Evolutionary conservation across 1,140 invertebrate genomes (phyloP), one percentile per base, ranked within the genome.

Genomic region (Heliconius hermathena): DNA sequence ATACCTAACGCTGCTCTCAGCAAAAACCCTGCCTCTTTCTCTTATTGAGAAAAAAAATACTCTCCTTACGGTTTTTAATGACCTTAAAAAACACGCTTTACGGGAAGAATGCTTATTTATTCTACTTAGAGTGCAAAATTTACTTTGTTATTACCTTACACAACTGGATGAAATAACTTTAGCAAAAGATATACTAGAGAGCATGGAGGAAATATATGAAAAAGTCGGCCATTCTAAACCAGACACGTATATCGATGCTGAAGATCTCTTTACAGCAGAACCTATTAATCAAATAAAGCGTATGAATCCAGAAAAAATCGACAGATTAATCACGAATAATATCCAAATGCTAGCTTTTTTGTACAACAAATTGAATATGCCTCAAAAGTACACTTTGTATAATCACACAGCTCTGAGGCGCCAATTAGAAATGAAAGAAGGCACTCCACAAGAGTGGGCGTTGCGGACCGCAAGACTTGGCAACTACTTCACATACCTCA

Each of bases 381-480:
- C 90, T 16, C 88, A 95, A 52, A 94, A 94, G 83, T 95, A 94
- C 82, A 96, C 96, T 3, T 84, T 94, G 38, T 97, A 96, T 86
- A 96, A 96, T 86, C 96, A 96, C 78, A 91, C 94, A 73, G 96
- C 96, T 54, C 86, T 97, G 36, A 91, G 95, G 75, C 89, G 96
- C 73, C 96, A 97, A 80, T 85, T 96, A 36, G 95, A 96, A 82
- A 95, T 94, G 88, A 91, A 93, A 78, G 94, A 95, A 77, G 96
- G 95, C 84, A 95, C 96, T 73, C 94, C 95, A 1, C 88, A 96
- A 74, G 96, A 96, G 70, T 97, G 96, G 96, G 94, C 95, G 6
- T 80, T 96, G 54, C 95, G 96, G 85, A 94, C 95, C 74, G 96
- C 96, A 0, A 95, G 95, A 5, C 90, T 97, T 0, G 96, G 96